Evolutionary conservation across 2,113 vertebrate genomes (phyloP), one percentile per base, ranked within the genome.

Genomic region (Urocitellus parryii): DNA sequence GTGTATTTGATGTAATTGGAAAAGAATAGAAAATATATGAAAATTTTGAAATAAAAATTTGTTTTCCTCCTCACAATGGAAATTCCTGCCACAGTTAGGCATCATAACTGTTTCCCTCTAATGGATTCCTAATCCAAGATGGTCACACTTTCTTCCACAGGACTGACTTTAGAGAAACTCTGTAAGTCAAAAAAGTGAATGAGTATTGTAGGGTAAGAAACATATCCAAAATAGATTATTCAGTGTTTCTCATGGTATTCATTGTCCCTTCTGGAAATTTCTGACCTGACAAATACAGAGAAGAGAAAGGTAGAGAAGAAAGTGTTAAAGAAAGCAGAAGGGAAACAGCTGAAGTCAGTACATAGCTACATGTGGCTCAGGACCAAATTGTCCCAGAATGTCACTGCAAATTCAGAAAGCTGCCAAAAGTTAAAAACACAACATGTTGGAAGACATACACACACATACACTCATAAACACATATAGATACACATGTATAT

Each of bases 281-380:
- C 94, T 91, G 68, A 92, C 48, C 61, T 76, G 42, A 90, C 32
- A 34, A 94, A 88, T 53, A 27, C 17, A 78, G 90, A 89, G 88
- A 92, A 83, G 34, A 53, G n/a, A 85, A 85, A 81, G 63, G 61
- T 12, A 88, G 39, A 22, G 24, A 70, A 76, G 74, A 93, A 3
- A 73, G 16, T 29, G 17, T 2, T 48, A 68, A 82, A 73, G 61
- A 85, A 94, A 56, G 37, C 34, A 70, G 34, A 74, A 63, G 70
- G 11, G 18, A 78, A 63, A 95, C 14, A 78, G 77, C 90, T 61
- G 76, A 94, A n/a, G 25, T 76, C 79, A 77, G 42, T 13, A 37
- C 13, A 72, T 42, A 24, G 53, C 61, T 73, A 29, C 86, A 22
- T 2, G 29, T 13, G 58, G 39, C 95, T 77, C 5, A 80, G 42